Base-by-base conservation (phyloP, 2,113 vertebrate genomes). In the Furnarius figulus region DNA sequence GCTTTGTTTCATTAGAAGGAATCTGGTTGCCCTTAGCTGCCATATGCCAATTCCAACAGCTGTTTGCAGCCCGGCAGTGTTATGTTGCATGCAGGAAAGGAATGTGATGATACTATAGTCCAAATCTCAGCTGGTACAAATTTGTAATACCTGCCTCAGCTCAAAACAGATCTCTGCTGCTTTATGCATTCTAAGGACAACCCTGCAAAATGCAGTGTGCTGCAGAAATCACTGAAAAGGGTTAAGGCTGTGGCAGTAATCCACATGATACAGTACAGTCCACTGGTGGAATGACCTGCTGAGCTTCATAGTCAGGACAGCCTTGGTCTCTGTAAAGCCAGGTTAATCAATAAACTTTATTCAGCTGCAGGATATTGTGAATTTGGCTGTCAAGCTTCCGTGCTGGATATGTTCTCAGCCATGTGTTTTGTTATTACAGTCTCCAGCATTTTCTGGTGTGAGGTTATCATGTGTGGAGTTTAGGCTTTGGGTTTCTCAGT, bases 41-140 rank as follows among this genome's bases (percentile, higher is more conserved):
- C 82, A 86, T 53, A 52, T 74, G 80, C 90, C 79, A 76, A 47
- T 17, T 61, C 44, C 8, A 30, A 72, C 96, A 97, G 95, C 96
- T 96, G 87, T 92, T 93, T 68, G 42, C 66, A 88, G 89, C 75
- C 59, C 76, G 90, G n/a, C 81, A 85, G 37, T 72, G 35, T 89
- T 91, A 63, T 56, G 39, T 61, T 84, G 37, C 77, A 78, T 23
- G 49, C 5, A 44, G 86, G 82, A 75, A 80, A 83, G 77, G 66
- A 68, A 93, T 94, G 88, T 67, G 78, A 61, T 78, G 52, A 68
- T 87, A 80, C 22, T 80, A 70, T 14, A 92, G 90, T 70, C 75
- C 76, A 87, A 65, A 84, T 56, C 87, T 94, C 87, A 93, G 56
- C 91, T 84, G 85, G 61, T 81, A 86, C 65, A 90, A 93, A 93